Percentiles rank a stretch among this genome's conserved stretches.
Evolutionary conservation across 1,140 invertebrate species (phyloP).

Genomic region (Drosophila azteca): DNA sequence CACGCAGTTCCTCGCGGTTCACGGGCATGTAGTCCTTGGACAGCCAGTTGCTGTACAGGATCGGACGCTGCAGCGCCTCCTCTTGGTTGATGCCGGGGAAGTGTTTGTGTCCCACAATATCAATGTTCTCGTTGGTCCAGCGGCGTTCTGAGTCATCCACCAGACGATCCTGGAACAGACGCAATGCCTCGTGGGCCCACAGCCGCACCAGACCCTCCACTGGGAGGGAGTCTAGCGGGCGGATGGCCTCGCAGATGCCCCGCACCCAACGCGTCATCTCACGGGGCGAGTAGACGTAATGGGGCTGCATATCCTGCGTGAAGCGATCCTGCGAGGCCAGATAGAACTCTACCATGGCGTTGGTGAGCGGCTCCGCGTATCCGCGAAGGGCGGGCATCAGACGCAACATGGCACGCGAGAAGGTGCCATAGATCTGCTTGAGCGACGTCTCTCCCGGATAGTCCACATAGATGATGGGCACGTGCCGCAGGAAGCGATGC

Average conservation of each 20-base stretch:
- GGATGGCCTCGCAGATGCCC: slow-evolving; percentile 99
- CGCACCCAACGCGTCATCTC: slow-evolving; percentile 99
- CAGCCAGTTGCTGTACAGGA: slow-evolving; percentile 98
- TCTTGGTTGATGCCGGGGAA: slow-evolving; percentile 96
- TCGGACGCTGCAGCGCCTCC: slow-evolving; percentile 92
- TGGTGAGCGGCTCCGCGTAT: slow-evolving; percentile 98
- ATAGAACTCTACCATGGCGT: slow-evolving; percentile 99
- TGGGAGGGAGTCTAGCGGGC: slow-evolving; percentile 94
- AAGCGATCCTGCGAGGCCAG: slow-evolving; percentile 98
- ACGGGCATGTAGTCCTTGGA: slow-evolving; percentile 99
- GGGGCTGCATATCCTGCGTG: slow-evolving; percentile 99
- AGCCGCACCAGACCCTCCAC: slow-evolving; percentile 97
- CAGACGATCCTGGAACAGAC: slow-evolving; percentile 98
- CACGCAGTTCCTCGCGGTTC: slow-evolving; percentile 95
- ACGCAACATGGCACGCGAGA: slow-evolving; percentile 98
- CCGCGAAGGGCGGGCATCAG: slow-evolving; percentile 94
- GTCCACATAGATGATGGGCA: slow-evolving; percentile 99
- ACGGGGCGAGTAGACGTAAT: slow-evolving; percentile 99
- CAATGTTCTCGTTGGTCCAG: slow-evolving; percentile 99
- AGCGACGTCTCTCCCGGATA: slow-evolving; percentile 99
- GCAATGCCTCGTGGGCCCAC: slow-evolving; percentile 99
- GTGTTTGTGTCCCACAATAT: slow-evolving; percentile 96
- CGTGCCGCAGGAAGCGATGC: slow-evolving; percentile 96
- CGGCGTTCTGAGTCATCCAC: slow-evolving; percentile 97
- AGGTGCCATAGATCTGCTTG: slow-evolving; percentile 99